Conservation (phyloP, 1,140 invertebrate species). For the Drosophila nannoptera region DNA sequence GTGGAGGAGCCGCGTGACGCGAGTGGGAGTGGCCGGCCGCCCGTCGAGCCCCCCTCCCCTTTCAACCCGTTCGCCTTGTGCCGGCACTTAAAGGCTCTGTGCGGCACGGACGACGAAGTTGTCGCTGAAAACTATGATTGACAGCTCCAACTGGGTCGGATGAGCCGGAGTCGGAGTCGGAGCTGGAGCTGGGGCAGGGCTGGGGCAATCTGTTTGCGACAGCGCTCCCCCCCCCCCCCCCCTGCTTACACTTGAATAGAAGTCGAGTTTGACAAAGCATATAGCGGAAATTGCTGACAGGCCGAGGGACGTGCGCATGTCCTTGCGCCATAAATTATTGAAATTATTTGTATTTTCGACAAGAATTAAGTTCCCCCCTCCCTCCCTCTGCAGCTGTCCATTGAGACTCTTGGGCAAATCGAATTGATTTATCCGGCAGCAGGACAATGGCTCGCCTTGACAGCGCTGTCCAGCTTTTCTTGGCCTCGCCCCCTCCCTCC, state of each 20-base stretch:
- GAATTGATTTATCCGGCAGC: slow-evolving; percentile 21
- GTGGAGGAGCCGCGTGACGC: slow-evolving; percentile 29
- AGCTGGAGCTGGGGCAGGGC: slow-evolving; percentile 2
- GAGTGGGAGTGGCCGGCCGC: neutral
- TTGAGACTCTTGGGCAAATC: slow-evolving; percentile 15
- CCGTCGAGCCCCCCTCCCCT: slow-evolving; percentile 1
- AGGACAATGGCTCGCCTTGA: slow-evolving; percentile 56
- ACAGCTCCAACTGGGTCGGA: slow-evolving; percentile 32
- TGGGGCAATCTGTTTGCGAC: slow-evolving; percentile 32
- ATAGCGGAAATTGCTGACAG: slow-evolving; percentile 27
- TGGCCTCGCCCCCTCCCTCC: slow-evolving; percentile 1
- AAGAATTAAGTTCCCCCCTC: slow-evolving; percentile 26
- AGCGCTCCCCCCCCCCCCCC: neutral
- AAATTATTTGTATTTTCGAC: slow-evolving; percentile 57
- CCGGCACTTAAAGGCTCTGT: slow-evolving; percentile 58
- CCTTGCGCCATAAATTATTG: slow-evolving; percentile 61
- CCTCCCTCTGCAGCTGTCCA: slow-evolving; percentile 8
- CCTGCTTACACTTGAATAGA: slow-evolving; percentile 3
- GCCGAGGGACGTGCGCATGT: slow-evolving; percentile 30
- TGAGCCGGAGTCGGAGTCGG: too few species aligned
- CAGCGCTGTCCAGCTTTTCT: slow-evolving; percentile 32
- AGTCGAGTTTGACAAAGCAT: slow-evolving; percentile 56
- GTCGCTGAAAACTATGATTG: slow-evolving; percentile 56
- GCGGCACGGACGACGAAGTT: slow-evolving; percentile 6
- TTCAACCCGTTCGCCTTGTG: slow-evolving; percentile 46